Evolutionary conservation across 23 tunicate species (phyloP), one percentile per base, ranked within the genome.

Genomic region (Ciona savignyi): DNA sequence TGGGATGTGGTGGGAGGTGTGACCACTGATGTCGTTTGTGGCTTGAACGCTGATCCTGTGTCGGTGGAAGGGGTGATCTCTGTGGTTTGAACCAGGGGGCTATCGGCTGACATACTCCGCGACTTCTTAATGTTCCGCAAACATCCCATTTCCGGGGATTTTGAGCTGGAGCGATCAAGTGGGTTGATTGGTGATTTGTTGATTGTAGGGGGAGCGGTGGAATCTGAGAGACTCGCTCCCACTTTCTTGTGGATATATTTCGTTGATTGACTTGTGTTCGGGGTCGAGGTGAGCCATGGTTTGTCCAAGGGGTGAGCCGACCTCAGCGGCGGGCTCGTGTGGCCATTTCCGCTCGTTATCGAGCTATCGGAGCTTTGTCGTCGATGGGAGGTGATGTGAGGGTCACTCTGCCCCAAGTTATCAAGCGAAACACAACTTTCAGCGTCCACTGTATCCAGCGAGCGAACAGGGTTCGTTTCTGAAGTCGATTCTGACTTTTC

Each of bases 81-180:
- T 56, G 20, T 35, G 35, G 30, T 32, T 68, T 82, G 75, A 25
- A 67, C 66, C 0, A 88, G 56, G 32, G 96, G 83, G 71, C 97
- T 79, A 67, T 90, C 97, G 71, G 97, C 97, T 9, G 97, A 90
- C 97, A 90, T 90, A 33, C 89, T 83, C 35, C 97, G 76, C 4
- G 89, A 83, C 67, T 90, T 90, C 34, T 80, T 76, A 63, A 86
- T 80, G 32, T 84, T 80, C 25, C 78, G 85, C 27, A 87, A 62
- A 34, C 78, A 62, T 20, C 95, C 95, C 82, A 81, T 80, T 33
- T 81, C 86, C 6, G 95, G 86, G 21, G 86, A 87, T 51, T 76
- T 80, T 6, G 95, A 79, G 62, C 68, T 67, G 2, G 81, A 70
- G 11, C 63, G 67, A 28, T 72, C 78, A 26, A 25, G 51, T 23